A percentile compares a stretch with the other conserved stretches of the same genome.
phyloP scores from a whole-genome alignment of 2,888 invertebrate species.

The Ditula angustiorana region DNA sequence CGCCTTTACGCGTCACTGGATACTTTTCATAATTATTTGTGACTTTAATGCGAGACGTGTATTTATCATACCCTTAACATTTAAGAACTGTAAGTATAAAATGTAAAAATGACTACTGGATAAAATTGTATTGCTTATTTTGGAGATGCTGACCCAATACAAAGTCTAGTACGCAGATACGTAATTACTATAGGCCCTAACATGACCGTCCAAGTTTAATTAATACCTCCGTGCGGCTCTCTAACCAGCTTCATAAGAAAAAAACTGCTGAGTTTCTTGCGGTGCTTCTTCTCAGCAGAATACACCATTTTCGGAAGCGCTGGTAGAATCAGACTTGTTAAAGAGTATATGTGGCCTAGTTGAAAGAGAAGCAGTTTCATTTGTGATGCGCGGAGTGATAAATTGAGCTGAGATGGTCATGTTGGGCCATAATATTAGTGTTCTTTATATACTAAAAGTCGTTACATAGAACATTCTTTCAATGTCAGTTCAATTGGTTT shows the following conservation, averaged over 20 bases:
- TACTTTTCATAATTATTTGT: background rate
- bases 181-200: background rate
- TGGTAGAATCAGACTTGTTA: too few species aligned
- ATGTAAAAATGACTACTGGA: slow-evolving; percentile 9
- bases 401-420: background rate
- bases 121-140: background rate
- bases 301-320: too few species aligned
- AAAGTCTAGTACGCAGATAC: background rate
- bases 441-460: background rate
- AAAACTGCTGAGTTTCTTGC: too few species aligned
- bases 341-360: too few species aligned
- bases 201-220: too few species aligned
- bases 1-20: too few species aligned
- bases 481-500: background rate
- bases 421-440: background rate
- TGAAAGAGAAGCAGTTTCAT: too few species aligned
- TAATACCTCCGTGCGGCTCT: too few species aligned
- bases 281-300: too few species aligned
- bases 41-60: background rate
- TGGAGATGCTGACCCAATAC: background rate
- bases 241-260: too few species aligned
- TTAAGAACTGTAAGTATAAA: background rate
- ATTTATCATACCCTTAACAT: background rate
- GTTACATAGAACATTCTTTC: background rate
- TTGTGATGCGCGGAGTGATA: too few species aligned